Evolutionary conservation across 2,113 vertebrate genomes (phyloP).

Genomic region (Oreotrochilus melanogaster): DNA sequence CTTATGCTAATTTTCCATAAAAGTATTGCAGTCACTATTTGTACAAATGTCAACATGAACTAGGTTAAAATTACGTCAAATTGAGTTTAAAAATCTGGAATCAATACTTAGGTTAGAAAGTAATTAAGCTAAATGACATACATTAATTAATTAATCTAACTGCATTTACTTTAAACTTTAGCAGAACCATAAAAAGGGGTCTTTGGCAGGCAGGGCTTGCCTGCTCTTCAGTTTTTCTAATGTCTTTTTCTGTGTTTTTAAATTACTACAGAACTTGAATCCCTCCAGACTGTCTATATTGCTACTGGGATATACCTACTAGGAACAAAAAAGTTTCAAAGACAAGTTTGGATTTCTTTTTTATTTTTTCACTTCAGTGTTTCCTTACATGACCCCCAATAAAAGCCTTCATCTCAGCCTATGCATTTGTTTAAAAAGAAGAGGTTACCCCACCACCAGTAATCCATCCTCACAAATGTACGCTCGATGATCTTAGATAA

Average conservation of each 20-base stretch:
- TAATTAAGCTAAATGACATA: slow-evolving; percentile 1
- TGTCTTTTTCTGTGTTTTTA: not conserved
- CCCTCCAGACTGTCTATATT: not conserved
- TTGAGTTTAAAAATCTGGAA: slow-evolving; percentile 15
- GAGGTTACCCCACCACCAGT: not conserved
- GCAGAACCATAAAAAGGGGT: not conserved
- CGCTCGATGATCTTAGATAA: not conserved
- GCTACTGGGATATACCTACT: not conserved
- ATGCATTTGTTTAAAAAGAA: not conserved
- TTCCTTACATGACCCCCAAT: not conserved
- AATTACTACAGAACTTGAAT: not conserved
- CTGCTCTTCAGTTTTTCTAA: not conserved
- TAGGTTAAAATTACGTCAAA: slow-evolving; percentile 17
- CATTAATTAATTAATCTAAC: slow-evolving; percentile 19
- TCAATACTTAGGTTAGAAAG: slow-evolving; percentile 43
- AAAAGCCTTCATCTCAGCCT: not conserved
- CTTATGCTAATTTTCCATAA: not conserved
- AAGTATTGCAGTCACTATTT: not conserved
- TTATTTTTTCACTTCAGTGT: not conserved
- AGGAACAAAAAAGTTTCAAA: not conserved
- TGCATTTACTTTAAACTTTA: slow-evolving; percentile 9
- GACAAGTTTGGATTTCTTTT: not conserved
- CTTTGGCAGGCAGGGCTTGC: accelerated
- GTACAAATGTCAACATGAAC: not conserved
- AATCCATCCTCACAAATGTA: not conserved